phyloP scores from a whole-genome alignment of 2,888 invertebrate species.

The Vanessa cardui region DNA sequence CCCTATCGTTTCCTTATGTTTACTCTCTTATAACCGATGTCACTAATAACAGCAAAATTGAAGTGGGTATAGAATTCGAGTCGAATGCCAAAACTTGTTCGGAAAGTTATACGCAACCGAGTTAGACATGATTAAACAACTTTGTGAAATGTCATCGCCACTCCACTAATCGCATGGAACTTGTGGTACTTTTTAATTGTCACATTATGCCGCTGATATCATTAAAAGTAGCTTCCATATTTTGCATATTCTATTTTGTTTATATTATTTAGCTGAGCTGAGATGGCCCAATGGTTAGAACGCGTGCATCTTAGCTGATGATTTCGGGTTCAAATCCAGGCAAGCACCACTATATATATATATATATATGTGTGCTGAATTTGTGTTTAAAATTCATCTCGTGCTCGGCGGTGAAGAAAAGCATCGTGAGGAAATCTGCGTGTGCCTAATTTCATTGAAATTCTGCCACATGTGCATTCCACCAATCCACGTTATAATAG shows the following conservation, averaged over 20 bases:
- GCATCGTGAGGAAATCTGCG: too few species aligned
- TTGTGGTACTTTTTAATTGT: slow-evolving; percentile 4
- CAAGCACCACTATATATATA: too few species aligned
- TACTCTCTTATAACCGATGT: slow-evolving; percentile 14
- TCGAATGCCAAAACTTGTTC: slow-evolving; percentile 26
- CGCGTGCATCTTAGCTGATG: too few species aligned
- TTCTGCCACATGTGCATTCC: too few species aligned
- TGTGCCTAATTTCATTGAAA: too few species aligned
- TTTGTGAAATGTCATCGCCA: slow-evolving; percentile 27
- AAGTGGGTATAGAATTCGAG: neutral
- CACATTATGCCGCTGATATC: neutral
- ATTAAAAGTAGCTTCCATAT: neutral
- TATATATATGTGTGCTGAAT: too few species aligned
- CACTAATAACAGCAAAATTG: slow-evolving; percentile 15
- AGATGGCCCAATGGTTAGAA: too few species aligned
- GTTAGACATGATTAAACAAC: slow-evolving; percentile 25
- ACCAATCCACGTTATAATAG: too few species aligned
- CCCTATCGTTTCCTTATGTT: neutral
- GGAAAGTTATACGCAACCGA: slow-evolving; percentile 19
- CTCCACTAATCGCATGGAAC: slow-evolving; percentile 20
- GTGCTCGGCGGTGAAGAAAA: too few species aligned
- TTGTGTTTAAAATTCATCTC: too few species aligned
- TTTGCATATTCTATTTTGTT: neutral
- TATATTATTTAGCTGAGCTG: too few species aligned
- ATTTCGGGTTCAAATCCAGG: too few species aligned